Percentiles rank a stretch among this genome's conserved stretches.
Evolutionary conservation across 1,140 invertebrate genomes (phyloP).

Genomic region (Acyrthosiphon pisum): DNA sequence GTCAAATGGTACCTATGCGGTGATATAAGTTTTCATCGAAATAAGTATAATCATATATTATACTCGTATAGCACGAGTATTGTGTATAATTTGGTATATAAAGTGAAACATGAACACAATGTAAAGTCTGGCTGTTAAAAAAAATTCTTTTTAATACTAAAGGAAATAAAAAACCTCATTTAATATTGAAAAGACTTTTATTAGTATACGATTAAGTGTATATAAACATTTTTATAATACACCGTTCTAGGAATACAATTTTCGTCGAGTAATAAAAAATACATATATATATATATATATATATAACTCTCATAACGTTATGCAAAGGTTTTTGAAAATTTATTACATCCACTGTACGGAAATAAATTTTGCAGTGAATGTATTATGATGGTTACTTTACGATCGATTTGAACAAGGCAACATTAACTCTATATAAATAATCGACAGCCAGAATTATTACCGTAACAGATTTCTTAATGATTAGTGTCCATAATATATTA

Average conservation of each 20-base stretch:
- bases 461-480: too few relatives aligned
- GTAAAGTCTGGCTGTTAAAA: neutral
- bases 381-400: neutral
- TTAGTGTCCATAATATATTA: neutral
- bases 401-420: neutral
- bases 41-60: neutral
- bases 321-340: neutral
- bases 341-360: neutral
- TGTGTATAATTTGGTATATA: neutral
- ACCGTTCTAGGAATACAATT: neutral
- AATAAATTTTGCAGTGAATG: neutral
- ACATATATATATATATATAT: neutral
- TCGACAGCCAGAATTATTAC: neutral
- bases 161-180: neutral
- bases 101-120: neutral
- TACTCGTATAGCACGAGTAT: neutral
- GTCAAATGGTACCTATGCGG: neutral
- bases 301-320: neutral
- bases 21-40: neutral
- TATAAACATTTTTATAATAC: constrained; percentile 1
- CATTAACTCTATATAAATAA: neutral
- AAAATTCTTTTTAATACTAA: neutral
- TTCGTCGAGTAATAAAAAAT: neutral
- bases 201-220: neutral
- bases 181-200: neutral